These are phyloP conservation scores for Synanthedon formicaeformis DNA, from an alignment of 2,888 invertebrate species.

Conservation along the genomic window DNA sequence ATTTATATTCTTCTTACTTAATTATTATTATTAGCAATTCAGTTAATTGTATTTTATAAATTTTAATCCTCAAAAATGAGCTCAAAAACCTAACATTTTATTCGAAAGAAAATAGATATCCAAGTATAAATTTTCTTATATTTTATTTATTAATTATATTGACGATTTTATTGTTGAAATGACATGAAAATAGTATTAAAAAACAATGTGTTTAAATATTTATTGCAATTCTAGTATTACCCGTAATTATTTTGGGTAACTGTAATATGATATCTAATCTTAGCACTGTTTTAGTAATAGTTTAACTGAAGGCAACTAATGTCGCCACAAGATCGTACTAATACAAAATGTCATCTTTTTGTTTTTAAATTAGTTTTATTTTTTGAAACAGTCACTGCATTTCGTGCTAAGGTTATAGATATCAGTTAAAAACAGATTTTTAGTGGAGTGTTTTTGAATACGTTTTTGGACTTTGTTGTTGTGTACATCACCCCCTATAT, in stretches of 20 bases:
- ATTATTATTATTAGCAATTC: neutral
- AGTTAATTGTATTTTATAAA: no score
- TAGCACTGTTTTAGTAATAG: conserved; percentile 26
- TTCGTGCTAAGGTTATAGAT: conserved; percentile 45
- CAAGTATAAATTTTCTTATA: no score
- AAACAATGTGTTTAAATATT: neutral
- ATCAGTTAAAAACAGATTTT: conserved; percentile 21
- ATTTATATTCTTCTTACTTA: conserved; percentile 2
- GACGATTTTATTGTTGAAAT: no score
- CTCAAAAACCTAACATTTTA: no score
- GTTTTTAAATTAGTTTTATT: neutral
- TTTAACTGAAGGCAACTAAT: neutral
- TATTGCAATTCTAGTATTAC: neutral
- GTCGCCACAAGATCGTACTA: neutral
- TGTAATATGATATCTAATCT: conserved; percentile 37
- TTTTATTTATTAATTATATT: no score
- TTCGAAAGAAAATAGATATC: no score
- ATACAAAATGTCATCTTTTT: neutral
- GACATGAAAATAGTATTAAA: no score
- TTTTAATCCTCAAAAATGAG: no score
- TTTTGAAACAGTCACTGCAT: conserved; percentile 6
- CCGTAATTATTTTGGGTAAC: neutral
- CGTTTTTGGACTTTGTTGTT: conserved; percentile 30
- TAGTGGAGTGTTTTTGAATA: conserved; percentile 35
- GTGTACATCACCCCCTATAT: conserved; percentile 33